Evolutionary conservation across 2,797 vertebrate genomes (phyloP), one percentile per base, ranked within the genome.

Genomic region (Setipinna tenuifilis): DNA sequence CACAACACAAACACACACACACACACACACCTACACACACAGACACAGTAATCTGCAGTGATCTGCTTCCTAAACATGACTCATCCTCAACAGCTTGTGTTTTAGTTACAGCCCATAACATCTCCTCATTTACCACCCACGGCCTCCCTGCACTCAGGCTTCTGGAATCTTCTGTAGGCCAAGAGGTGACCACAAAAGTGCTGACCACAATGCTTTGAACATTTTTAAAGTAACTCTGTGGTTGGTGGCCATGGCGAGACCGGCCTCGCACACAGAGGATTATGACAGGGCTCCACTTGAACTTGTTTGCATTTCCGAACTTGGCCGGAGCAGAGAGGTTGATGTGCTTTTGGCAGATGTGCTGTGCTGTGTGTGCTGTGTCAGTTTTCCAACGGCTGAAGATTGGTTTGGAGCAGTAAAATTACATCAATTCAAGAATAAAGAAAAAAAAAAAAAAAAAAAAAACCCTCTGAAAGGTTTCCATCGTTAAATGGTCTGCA

Each of bases 61-160:
- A 86, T 44, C 65, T 81, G 71, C 71, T 78, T 7, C 14, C 19
- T 78, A 17, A 35, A 44, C 0, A 19, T 44, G 31, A 78, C 31
- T 78, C 71, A 78, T 85, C 62, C 58, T 48, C 57, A 82, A 65
- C 59, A 68, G 62, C 41, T 82, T 28, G 59, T 85, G 71, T 78
- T 78, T 78, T 78, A 35, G 71, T 78, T 44, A 78, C 71, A 21
- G 35, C 21, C 16, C 71, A 78, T n/a, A 78, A 78, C 71, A 78
- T 78, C 19, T 6, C 21, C 44, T 17, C 17, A 7, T 44, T 6
- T 19, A 78, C 31, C 71, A 21, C 35, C 71, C 71, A 78, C 71
- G 19, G 0, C 31, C 31, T 10, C 35, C 21, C 71, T 44, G 17
- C 31, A 78, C 17, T 78, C 35, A 78, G 71, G 35, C 71, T 78